Conservation (phyloP, 2,113 vertebrate genomes). For the Phocoena sinus region DNA sequence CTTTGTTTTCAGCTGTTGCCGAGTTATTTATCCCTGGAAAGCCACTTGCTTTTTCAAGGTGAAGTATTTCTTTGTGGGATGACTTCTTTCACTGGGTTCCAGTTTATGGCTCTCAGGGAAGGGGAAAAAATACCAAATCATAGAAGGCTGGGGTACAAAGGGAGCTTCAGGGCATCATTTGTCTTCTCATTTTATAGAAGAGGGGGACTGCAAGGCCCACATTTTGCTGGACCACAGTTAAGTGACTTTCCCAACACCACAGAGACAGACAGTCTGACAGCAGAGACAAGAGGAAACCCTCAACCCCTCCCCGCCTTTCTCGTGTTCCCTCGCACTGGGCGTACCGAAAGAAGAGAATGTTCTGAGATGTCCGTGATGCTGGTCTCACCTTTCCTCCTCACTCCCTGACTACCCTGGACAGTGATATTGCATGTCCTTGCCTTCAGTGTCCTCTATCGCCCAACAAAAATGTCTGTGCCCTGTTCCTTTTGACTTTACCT, state of each 20-base stretch:
- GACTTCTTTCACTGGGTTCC: background rate
- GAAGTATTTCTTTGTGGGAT: background rate
- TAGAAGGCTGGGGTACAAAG: background rate
- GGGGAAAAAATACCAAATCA: background rate
- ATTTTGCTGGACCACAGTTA: background rate
- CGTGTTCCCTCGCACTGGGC: too few species aligned
- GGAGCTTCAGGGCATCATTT: background rate
- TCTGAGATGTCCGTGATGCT: background rate
- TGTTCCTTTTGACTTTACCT: background rate
- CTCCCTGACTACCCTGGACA: background rate
- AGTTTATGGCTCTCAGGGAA: background rate
- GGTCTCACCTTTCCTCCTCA: background rate
- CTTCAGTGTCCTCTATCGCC: background rate
- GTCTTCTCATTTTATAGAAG: background rate
- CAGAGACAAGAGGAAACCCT: background rate
- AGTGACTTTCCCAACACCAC: background rate
- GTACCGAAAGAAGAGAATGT: background rate
- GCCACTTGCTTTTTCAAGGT: background rate
- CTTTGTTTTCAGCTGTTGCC: background rate
- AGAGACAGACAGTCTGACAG: background rate
- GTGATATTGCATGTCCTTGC: rapidly evolving
- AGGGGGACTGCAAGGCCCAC: background rate
- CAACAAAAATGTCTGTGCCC: background rate
- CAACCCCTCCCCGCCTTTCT: too few species aligned
- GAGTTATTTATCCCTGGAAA: background rate